Base-by-base conservation (phyloP, 1,140 invertebrate genomes). In the Proctacanthus coquilletti region DNA sequence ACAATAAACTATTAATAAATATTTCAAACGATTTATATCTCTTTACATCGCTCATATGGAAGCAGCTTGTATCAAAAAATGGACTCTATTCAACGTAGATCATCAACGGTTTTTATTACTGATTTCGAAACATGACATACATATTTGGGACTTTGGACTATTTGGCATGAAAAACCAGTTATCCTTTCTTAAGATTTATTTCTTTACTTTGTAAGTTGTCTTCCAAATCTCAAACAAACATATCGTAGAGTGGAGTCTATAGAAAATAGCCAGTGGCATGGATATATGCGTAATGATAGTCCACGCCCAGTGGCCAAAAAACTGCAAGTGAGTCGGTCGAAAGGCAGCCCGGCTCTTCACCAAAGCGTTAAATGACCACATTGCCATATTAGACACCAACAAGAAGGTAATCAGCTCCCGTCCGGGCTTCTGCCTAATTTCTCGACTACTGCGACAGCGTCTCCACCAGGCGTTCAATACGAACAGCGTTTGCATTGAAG, bases 171-270 rank as follows among this genome's bases (percentile, higher is more conserved):
- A n/a, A n/a, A n/a, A n/a, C n/a, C n/a, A n/a, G n/a, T n/a, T n/a
- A n/a, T n/a, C n/a, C n/a, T n/a, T n/a, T n/a, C n/a, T n/a, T n/a
- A n/a, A n/a, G n/a, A n/a, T n/a, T n/a, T 33, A 3, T 10, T 41
- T 9, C 42, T 60, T 60, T 2, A 53, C 50, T 36, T 91, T 92
- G 61, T 94, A 95, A 19, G 85, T 78, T 40, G 84, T 75, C 60
- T 93, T 93, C 92, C 91, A 96, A 17, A 95, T 89, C 61, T 96
- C 92, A 52, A 92, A 94, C 1, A 96, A 68, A 53, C 91, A 95
- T 36, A 95, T 92, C 1, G 89, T 91, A 0, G 86, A 91, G 60
- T 95, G 85, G 62, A 94, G 89, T 11, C 84, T 64, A 58, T 84
- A 87, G 60, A 88, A 89, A 39, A 89, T 88, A 2, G 80, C 75